Evolutionary conservation across 2,113 vertebrate genomes (phyloP), one percentile per base, ranked within the genome.

Genomic region (Brienomyrus longianalis): DNA sequence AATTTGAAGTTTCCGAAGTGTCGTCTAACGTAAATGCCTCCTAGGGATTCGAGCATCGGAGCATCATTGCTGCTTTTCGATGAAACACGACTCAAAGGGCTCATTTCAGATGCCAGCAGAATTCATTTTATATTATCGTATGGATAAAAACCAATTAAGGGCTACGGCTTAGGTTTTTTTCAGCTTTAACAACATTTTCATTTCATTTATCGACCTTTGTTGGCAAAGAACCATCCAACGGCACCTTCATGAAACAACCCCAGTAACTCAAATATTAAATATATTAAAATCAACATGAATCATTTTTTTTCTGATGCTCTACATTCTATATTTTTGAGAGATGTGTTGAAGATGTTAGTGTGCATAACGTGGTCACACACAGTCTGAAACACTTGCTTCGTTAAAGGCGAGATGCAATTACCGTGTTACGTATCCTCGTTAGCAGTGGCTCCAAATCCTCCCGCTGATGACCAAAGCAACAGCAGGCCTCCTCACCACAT

Each of bases 341-440:
- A 31, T 86, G 50, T 54, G n/a, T 19, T 19, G 17, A 87, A 15
- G 50, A 52, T 54, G 35, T 35, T 19, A 56, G 17, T 48, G 23
- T 8, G 31, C 15, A 19, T 3, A 35, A 87, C 48, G 3, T 27
- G 6, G 23, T 83, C 77, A 90, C 89, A 35, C 89, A 90, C 54
- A 92, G 89, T 83, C 47, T 54, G 48, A 77, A 91, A 90, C 77
- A 48, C 66, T 90, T 90, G 89, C 50, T 90, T 91, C 89, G 66
- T 90, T 91, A 83, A 51, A 89, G 77, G 59, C 77, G 89, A 62
- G n/a, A 62, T 84, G 89, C 89, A 94, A 94, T 94, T 94, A 96
- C 95, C 90, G 94, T 88, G 93, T 95, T 95, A 95, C 95, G 94
- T 94, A 94, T 95, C 96, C 95, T 94, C 95, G 95, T 95, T 93